These are phyloP conservation scores for Embidobia sp. DNA, from an alignment of 2,888 invertebrate genomes.

Conservation along the genomic window DNA sequence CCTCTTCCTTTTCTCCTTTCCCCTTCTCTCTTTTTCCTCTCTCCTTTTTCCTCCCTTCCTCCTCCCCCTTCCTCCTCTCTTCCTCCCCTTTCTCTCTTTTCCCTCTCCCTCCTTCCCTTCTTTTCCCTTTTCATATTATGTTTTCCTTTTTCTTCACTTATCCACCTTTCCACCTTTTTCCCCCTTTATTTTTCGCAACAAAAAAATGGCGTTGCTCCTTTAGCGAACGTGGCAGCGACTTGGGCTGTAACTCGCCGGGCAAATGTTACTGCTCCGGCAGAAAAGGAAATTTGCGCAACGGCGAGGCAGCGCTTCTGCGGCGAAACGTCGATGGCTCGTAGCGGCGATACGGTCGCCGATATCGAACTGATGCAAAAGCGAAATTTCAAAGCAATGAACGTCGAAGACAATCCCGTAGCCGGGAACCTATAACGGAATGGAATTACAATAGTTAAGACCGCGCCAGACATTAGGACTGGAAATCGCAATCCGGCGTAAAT, in stretches of 20 bases:
- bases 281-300: constrained; percentile 9
- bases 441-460: constrained; percentile 57
- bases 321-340: not conserved
- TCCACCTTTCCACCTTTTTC: too few relatives aligned
- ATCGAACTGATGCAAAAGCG: constrained; percentile 25
- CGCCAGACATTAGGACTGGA: constrained; percentile 55
- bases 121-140: too few relatives aligned
- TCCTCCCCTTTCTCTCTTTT: too few relatives aligned
- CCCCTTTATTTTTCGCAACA: too few relatives aligned
- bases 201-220: too few relatives aligned
- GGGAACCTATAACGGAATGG: constrained; percentile 35
- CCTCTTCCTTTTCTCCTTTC: too few relatives aligned
- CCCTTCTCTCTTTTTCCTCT: too few relatives aligned
- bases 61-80: too few relatives aligned
- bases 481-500: constrained; percentile 59
- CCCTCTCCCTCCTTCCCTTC: too few relatives aligned
- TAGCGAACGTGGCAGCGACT: not conserved
- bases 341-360: not conserved
- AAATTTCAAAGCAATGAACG: constrained; percentile 39
- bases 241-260: not conserved
- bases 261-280: not conserved
- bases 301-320: not conserved
- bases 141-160: too few relatives aligned
- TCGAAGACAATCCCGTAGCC: constrained; percentile 32
- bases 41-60: too few relatives aligned